Base-by-base conservation (phyloP, 35 echinoderm and acorn worm genomes). In the Apostichopus japonicus region DNA sequence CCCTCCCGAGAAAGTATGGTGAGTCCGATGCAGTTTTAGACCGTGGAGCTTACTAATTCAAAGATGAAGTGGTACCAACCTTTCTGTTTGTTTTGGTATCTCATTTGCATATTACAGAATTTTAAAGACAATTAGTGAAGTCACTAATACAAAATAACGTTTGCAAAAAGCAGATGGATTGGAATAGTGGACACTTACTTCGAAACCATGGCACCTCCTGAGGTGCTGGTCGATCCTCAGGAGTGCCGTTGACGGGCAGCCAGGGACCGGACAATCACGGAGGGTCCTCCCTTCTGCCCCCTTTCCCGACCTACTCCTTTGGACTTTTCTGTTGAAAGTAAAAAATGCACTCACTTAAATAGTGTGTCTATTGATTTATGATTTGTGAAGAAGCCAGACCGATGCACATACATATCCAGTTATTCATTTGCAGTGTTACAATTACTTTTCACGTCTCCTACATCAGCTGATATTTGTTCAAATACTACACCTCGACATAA, bases 181-280 rank as follows among this genome's bases (percentile, higher is more conserved):
- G 33, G 33, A 44, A 44, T 44, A 44, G 33, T 44, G 33, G 33
- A 44, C 33, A 44, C 10, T 11, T 77, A 77, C 75, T 7, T 9
- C 27, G 19, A 77, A 15, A 24, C 16, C 9, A 77, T 77, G 75
- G 7, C 27, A 23, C 7, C n/a, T 23, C 17, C n/a, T 15, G 7
- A 77, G 27, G 75, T 77, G 75, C 75, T 77, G 75, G 75, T 77
- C 75, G 19, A 77, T n/a, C 27, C 75, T 77, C 17, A 23, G n/a
- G 1, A 77, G 17, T 7, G 75, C 75, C 75, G 7, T 77, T 19
- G 75, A 19, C 7, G 75, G 17, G 75, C 75, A 77, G 75, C 75
- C 75, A 19, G n/a, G 7, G 0, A 77, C 75, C 8, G 75, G 75
- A 77, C 75, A 77, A n/a, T 77, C 75, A 23, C 27, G n/a, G 1